Percentiles rank a stretch among this genome's conserved stretches.
These are phyloP conservation scores for Acrossocheilus wenchowensis DNA, from an alignment of 2,797 vertebrate genomes.

Conservation along the genomic window DNA sequence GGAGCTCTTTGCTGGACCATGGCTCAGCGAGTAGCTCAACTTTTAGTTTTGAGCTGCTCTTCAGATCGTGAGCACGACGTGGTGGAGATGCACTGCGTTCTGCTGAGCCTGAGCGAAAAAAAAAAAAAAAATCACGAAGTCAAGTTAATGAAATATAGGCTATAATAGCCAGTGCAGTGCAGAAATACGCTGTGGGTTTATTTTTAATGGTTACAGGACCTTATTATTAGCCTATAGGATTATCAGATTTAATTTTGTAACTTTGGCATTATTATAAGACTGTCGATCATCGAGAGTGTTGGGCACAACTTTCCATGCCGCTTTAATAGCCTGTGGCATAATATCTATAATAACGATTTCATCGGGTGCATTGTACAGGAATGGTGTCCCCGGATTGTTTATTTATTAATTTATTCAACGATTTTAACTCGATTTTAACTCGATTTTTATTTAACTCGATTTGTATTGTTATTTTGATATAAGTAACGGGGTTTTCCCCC, in stretches of 20 bases:
- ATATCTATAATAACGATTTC: background rate
- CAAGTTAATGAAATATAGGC: background rate
- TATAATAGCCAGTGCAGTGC: too few species aligned
- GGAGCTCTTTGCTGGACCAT: background rate
- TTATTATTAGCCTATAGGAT: background rate
- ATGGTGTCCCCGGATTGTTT: background rate
- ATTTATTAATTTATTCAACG: background rate
- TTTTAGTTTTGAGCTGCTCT: slow-evolving; percentile 39
- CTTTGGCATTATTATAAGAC: background rate
- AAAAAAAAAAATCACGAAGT: background rate
- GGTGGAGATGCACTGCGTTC: background rate
- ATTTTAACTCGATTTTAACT: too few species aligned
- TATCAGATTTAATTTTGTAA: background rate
- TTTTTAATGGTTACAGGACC: background rate
- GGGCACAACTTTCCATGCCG: slow-evolving; percentile 12
- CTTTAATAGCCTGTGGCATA: background rate
- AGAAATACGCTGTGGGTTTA: background rate
- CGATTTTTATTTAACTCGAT: background rate
- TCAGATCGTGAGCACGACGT: background rate
- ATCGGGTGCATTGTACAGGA: background rate
- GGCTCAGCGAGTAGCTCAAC: slow-evolving; percentile 19
- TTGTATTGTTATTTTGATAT: background rate
- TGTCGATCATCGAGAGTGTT: background rate
- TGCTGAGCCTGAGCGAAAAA: background rate
- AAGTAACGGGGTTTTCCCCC: background rate